Evolutionary conservation across 2,113 vertebrate genomes (phyloP).

Genomic region (Onychostruthus taczanowskii): DNA sequence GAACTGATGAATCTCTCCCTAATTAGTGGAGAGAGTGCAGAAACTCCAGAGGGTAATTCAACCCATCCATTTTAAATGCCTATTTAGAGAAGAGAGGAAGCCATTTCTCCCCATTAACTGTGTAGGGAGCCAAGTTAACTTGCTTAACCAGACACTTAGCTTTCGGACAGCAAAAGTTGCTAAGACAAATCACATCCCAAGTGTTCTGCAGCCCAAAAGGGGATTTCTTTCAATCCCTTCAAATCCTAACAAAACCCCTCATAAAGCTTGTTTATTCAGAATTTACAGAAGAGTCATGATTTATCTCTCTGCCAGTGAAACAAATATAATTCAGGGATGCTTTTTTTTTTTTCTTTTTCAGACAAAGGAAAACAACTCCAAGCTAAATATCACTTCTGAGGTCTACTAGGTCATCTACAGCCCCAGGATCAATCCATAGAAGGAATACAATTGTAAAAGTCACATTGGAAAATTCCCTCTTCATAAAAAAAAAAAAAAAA

Average conservation of each 20-base stretch:
- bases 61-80: slow-evolving; percentile 21
- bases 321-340: not conserved
- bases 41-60: slow-evolving; percentile 27
- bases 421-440: not conserved
- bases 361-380: not conserved
- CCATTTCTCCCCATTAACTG: not conserved
- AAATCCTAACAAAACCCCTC: not conserved
- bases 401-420: not conserved
- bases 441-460: not conserved
- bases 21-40: slow-evolving; percentile 17
- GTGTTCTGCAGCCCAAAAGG: not conserved
- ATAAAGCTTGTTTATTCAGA: not conserved
- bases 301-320: not conserved
- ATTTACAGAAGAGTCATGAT: not conserved
- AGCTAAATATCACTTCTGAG: not conserved
- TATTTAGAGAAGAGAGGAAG: not conserved
- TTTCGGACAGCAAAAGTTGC: not conserved
- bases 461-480: not conserved
- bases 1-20: not conserved
- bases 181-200: not conserved
- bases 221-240: not conserved
- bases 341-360: no score
- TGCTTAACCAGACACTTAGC: not conserved
- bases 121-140: not conserved
- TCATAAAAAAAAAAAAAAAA: not conserved